Evolutionary conservation across 1,140 invertebrate species (phyloP).

Genomic region (Hesperophylax magnus): DNA sequence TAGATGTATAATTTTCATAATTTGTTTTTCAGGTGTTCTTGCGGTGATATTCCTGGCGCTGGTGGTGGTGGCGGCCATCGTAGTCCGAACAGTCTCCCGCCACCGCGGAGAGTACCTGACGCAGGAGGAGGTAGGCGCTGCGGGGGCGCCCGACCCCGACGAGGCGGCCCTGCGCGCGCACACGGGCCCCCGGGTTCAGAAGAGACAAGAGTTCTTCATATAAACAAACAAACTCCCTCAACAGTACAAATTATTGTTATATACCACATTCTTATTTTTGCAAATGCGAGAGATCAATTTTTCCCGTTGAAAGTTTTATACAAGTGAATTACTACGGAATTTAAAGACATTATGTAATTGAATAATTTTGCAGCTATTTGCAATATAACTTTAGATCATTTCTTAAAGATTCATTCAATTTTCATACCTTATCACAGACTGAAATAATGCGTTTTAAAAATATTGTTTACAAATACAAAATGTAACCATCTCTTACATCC

Average conservation of each 20-base stretch:
- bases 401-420: no score
- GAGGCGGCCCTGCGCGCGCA: slow-evolving; percentile 90
- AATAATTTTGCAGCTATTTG: no score
- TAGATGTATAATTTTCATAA: slow-evolving; percentile 2
- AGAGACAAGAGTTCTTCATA: slow-evolving; percentile 95
- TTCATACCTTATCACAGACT: no score
- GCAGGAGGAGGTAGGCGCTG: slow-evolving; percentile 94
- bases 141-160: slow-evolving; percentile 91
- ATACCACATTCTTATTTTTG: no score
- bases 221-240: slow-evolving; percentile 63
- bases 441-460: no score
- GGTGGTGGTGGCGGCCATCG: slow-evolving; percentile 85
- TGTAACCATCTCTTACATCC: no score
- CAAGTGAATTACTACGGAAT: background rate
- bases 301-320: background rate
- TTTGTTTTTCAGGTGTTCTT: slow-evolving; percentile 77
- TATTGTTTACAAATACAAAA: no score
- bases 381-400: no score
- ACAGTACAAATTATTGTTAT: no score
- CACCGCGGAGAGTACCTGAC: slow-evolving; percentile 97
- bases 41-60: slow-evolving; percentile 87
- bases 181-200: slow-evolving; percentile 93
- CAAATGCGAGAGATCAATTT: background rate
- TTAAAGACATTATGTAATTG: no score
- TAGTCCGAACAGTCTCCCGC: slow-evolving; percentile 88